phyloP scores from a whole-genome alignment of 2,888 invertebrate species.

The Amphipoea oculea region DNA sequence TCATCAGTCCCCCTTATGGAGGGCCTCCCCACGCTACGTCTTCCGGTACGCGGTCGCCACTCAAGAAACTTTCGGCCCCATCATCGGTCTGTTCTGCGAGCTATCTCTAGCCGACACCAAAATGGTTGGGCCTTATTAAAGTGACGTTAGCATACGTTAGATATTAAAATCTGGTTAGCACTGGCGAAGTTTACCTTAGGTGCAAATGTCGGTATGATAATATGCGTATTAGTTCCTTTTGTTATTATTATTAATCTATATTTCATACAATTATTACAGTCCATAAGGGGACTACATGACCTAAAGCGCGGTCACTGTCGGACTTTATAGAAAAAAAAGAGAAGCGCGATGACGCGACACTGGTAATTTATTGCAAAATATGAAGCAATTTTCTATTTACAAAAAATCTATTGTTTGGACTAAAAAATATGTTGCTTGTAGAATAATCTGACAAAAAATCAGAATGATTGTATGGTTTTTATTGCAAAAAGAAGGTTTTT shows the following conservation, averaged over 20 bases:
- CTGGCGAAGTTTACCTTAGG: neutral
- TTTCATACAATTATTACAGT: neutral
- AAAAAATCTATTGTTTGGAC: too few relatives aligned
- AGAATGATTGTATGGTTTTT: too few relatives aligned
- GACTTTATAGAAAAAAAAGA: too few relatives aligned
- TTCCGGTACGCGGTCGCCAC: neutral
- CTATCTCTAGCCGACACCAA: neutral
- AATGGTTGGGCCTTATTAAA: neutral
- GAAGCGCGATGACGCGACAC: too few relatives aligned
- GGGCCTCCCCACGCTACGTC: neutral
- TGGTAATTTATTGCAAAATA: too few relatives aligned
- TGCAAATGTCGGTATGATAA: neutral
- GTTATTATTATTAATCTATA: neutral
- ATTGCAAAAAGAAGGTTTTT: too few relatives aligned
- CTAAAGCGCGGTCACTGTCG: too few relatives aligned
- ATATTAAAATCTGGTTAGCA: neutral
- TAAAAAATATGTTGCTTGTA: too few relatives aligned
- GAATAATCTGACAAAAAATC: too few relatives aligned
- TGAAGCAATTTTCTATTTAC: too few relatives aligned
- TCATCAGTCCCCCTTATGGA: too few relatives aligned
- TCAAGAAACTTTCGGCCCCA: neutral
- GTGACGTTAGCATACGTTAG: neutral
- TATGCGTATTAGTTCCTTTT: neutral
- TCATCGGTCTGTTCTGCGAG: neutral
- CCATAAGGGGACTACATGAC: too few relatives aligned